Conservation (phyloP, 1,140 invertebrate species). For the Chelonus insularis region DNA sequence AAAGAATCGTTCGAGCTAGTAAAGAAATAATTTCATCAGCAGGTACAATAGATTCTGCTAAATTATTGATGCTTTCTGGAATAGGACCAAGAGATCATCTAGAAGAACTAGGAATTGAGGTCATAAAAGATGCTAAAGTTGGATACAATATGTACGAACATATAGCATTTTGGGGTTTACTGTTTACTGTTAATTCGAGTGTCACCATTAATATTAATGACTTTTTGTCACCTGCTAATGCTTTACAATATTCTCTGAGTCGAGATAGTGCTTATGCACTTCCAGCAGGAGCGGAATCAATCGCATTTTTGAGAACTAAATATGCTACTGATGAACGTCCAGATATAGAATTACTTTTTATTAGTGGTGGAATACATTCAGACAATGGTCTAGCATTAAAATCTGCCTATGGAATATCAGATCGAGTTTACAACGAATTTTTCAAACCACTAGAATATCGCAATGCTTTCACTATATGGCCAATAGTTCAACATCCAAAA, state of each 20-base stretch:
- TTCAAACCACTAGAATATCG: no score
- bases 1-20: slow-evolving; percentile 50
- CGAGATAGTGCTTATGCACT: slow-evolving; percentile 55
- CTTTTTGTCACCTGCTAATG: slow-evolving; percentile 27
- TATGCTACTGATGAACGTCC: slow-evolving; percentile 58
- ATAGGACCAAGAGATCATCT: slow-evolving; percentile 82
- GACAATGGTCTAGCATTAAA: slow-evolving; percentile 67
- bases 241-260: slow-evolving; percentile 54
- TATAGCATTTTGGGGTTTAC: slow-evolving; percentile 67
- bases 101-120: slow-evolving; percentile 67
- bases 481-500: slow-evolving; percentile 59
- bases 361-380: slow-evolving; percentile 60
- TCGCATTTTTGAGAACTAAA: slow-evolving; percentile 59
- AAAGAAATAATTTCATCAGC: slow-evolving; percentile 81
- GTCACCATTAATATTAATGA: slow-evolving; percentile 40
- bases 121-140: slow-evolving; percentile 69
- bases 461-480: slow-evolving; percentile 42
- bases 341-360: slow-evolving; percentile 63
- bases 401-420: slow-evolving; percentile 65
- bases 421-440: slow-evolving; percentile 37
- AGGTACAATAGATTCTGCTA: slow-evolving; percentile 79
- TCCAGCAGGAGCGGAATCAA: slow-evolving; percentile 61
- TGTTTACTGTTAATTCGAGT: slow-evolving; percentile 60
- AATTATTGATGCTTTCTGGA: slow-evolving; percentile 88
- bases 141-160: slow-evolving; percentile 77